A percentile compares a stretch with the other conserved stretches of the same genome.
These are phyloP conservation scores for Acrocephalus scirpaceus DNA, from an alignment of 2,797 vertebrate species.

Conservation along the genomic window DNA sequence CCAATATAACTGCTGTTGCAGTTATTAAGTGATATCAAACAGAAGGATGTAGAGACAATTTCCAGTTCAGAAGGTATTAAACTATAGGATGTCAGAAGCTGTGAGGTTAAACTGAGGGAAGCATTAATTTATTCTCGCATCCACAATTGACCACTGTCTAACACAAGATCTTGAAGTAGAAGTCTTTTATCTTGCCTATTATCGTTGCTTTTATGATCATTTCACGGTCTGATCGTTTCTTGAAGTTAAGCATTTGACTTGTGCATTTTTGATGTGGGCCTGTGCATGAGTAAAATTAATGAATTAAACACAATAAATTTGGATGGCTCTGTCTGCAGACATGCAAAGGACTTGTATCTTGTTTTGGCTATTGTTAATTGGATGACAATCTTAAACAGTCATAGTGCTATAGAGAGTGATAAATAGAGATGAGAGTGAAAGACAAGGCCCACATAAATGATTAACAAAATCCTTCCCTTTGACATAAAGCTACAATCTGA, in stretches of 20 bases:
- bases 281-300: neutral
- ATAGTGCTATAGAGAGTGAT: neutral
- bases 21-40: neutral
- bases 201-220: neutral
- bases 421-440: neutral
- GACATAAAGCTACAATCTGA: neutral
- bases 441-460: neutral
- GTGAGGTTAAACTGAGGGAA: neutral
- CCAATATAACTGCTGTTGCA: neutral
- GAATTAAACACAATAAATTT: neutral
- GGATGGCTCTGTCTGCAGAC: neutral
- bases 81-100: neutral
- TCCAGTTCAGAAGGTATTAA: neutral
- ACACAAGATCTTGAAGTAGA: neutral
- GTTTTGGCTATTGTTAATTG: neutral
- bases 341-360: neutral
- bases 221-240: neutral
- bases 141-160: neutral
- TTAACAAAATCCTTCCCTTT: neutral
- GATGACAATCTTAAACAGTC: neutral
- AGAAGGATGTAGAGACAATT: neutral
- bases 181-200: neutral
- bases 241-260: neutral
- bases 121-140: neutral
- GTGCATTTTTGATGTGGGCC: neutral